Conservation (phyloP, 2,797 vertebrate species). For the Spheniscus humboldti region DNA sequence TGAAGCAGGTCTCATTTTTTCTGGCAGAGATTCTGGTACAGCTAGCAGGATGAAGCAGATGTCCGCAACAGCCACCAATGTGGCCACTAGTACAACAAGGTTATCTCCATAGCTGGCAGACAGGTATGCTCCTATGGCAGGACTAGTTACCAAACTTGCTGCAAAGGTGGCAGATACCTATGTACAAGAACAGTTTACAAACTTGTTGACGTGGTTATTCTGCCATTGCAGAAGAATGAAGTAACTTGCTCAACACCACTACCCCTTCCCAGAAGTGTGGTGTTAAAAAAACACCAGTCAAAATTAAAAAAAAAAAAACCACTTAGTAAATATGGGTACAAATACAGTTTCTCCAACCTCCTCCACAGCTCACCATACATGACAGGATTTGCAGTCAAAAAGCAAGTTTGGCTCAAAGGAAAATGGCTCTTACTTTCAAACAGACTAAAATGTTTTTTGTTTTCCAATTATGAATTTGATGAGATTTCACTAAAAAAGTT, state of each 20-base stretch:
- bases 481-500: neutral
- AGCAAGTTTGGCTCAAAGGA: neutral
- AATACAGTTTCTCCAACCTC: neutral
- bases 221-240: neutral
- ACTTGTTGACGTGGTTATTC: neutral
- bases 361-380: neutral
- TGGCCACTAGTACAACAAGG: constrained; percentile 87
- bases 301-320: neutral
- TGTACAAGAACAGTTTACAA: neutral
- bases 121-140: constrained; percentile 91
- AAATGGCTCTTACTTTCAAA: neutral
- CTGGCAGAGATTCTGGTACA: constrained; percentile 90
- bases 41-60: constrained; percentile 91
- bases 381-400: neutral
- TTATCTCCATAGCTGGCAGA: constrained; percentile 88
- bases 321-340: neutral
- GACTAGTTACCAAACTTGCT: constrained; percentile 91
- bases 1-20: constrained; percentile 88
- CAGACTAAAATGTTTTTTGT: neutral
- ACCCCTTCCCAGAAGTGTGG: neutral
- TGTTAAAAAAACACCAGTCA: neutral
- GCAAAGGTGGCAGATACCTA: constrained; percentile 95
- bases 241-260: neutral
- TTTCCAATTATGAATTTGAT: neutral
- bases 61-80: constrained; percentile 85